These are phyloP conservation scores for Speoplatyrhinus poulsoni DNA, from an alignment of 2,113 vertebrate species.

Conservation along the genomic window DNA sequence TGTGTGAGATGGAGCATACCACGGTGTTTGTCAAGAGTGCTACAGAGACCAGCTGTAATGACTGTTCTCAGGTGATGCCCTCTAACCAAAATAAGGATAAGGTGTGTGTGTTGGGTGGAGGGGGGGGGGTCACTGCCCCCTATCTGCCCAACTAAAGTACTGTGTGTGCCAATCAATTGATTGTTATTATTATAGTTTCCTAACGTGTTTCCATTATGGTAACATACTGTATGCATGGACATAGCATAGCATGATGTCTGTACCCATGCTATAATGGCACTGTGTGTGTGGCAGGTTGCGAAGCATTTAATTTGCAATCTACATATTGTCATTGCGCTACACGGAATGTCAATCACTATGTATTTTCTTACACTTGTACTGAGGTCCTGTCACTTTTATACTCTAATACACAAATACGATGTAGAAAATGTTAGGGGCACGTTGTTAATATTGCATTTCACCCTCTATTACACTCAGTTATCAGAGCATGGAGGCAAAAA, in stretches of 20 bases:
- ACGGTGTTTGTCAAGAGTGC: conserved; percentile 52
- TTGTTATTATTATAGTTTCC: conserved; percentile 34
- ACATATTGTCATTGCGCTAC: too few species aligned
- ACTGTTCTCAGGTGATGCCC: conserved; percentile 45
- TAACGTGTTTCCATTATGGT: conserved; percentile 40
- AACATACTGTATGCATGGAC: background rate
- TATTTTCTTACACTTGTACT: too few species aligned
- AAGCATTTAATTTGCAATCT: too few species aligned
- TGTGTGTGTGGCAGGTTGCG: too few species aligned
- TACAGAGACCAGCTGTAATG: conserved; percentile 46
- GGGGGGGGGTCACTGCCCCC: conserved; percentile 6
- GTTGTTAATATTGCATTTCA: too few species aligned
- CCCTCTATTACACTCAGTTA: too few species aligned
- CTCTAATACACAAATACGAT: too few species aligned
- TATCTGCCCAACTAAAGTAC: conserved; percentile 28
- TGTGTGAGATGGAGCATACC: conserved; percentile 48
- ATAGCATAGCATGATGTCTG: conserved; percentile 17
- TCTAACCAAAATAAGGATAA: conserved; percentile 27
- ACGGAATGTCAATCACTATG: too few species aligned
- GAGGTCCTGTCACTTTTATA: too few species aligned
- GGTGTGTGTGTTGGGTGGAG: background rate
- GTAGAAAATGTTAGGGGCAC: too few species aligned
- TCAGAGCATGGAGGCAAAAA: too few species aligned
- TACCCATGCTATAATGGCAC: conserved; percentile 9
- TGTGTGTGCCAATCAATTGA: conserved; percentile 37